Evolutionary conservation across 2,888 invertebrate genomes (phyloP), one percentile per base, ranked within the genome.

Genomic region (Tanytarsus gracilentus): DNA sequence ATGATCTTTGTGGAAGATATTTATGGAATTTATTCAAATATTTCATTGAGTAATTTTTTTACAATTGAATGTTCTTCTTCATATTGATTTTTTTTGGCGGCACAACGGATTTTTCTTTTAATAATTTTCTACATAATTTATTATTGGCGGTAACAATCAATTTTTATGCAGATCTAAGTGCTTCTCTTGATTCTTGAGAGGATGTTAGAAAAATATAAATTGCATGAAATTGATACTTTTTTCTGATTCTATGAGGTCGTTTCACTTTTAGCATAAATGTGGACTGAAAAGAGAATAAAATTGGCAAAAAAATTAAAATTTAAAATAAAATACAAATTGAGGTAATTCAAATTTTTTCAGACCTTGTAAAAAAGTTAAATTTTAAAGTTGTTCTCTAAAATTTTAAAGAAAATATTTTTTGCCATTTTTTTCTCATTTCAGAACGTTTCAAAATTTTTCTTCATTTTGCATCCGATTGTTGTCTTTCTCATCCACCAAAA

Each of bases 191-290:
- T 23, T 26, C 23, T 16, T 14, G 27, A 44, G 21, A 44, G n/a
- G 11, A 14, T 49, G 25, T 16, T 39, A 27, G 16, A 56, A 18
- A 26, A 56, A 16, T 14, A 40, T 40, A 39, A 39, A 56, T 58
- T 58, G 58, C 58, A 58, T 48, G 58, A 48, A 58, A 58, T 58
- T 9, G 58, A 58, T 58, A 58, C 58, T 44, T 58, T 58, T 39
- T 58, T 14, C 26, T 23, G 11, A 44, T 23, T n/a, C n/a, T n/a
- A n/a, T n/a, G n/a, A n/a, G n/a, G n/a, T n/a, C n/a, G n/a, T n/a
- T n/a, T n/a, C n/a, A n/a, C n/a, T n/a, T n/a, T n/a, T n/a, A n/a
- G n/a, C n/a, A n/a, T n/a, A n/a, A n/a, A n/a, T n/a, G n/a, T n/a
- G n/a, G n/a, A n/a, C n/a, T n/a, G n/a, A n/a, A n/a, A n/a, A n/a